Percentiles rank a stretch among this genome's conserved stretches.
phyloP scores from a whole-genome alignment of 1,140 invertebrate genomes.

The Trachelipus rathkii region DNA sequence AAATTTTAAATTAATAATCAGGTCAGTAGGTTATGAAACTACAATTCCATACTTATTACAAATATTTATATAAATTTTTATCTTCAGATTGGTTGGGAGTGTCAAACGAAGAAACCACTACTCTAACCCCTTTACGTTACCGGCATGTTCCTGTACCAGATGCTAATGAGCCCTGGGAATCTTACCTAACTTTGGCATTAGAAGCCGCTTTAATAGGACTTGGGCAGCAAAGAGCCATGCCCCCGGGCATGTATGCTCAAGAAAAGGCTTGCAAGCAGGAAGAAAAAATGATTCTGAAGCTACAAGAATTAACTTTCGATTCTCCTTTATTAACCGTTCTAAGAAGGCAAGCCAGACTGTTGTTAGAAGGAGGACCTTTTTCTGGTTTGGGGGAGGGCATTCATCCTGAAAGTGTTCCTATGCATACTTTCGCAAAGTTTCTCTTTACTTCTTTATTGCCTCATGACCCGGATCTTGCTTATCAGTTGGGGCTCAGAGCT shows the following conservation, averaged over 20 bases:
- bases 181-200: constrained; percentile 70
- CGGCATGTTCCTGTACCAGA: constrained; percentile 69
- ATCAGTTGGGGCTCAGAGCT: constrained; percentile 59
- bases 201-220: constrained; percentile 64
- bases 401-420: constrained; percentile 71
- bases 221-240: constrained; percentile 72
- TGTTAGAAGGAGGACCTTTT: constrained; percentile 67
- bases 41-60: too few species aligned
- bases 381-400: constrained; percentile 70
- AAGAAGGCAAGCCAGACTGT: constrained; percentile 56
- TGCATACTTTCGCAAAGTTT: constrained; percentile 78
- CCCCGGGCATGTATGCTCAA: constrained; percentile 71
- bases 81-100: constrained; percentile 52
- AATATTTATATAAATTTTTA: neutral
- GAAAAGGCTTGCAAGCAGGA: constrained; percentile 70
- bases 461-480: constrained; percentile 70
- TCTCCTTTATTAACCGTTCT: constrained; percentile 59
- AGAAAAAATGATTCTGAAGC: constrained; percentile 67
- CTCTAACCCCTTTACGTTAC: constrained; percentile 60
- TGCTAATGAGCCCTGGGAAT: constrained; percentile 64
- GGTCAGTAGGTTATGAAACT: too few species aligned
- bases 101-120: constrained; percentile 56
- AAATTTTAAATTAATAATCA: too few species aligned
- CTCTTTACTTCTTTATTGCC: constrained; percentile 67
- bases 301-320: constrained; percentile 72